phyloP scores from a whole-genome alignment of 2,113 vertebrate species.

The Melierax canorus region DNA sequence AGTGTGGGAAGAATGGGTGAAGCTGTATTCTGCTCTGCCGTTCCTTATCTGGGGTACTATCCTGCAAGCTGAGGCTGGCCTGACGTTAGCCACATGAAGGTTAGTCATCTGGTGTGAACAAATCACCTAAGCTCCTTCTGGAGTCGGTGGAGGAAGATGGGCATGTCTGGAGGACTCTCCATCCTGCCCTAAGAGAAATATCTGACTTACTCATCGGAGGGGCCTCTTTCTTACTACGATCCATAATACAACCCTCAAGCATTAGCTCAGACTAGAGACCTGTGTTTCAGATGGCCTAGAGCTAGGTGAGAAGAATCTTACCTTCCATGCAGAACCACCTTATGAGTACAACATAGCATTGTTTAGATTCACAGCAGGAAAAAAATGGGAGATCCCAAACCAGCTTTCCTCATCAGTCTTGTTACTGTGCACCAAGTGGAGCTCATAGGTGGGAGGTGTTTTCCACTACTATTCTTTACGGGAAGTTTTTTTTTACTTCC shows the following conservation, averaged over 20 bases:
- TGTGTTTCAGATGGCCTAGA: neutral
- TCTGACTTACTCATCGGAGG: neutral
- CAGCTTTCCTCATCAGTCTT: neutral
- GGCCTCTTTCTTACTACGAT: neutral
- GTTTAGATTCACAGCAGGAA: neutral
- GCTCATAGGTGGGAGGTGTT: neutral
- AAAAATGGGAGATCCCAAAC: neutral
- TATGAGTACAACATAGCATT: neutral
- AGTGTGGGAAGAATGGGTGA: neutral
- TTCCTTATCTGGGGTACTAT: neutral
- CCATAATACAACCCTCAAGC: neutral
- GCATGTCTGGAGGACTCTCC: neutral
- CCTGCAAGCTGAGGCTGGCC: neutral
- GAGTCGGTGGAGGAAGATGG: neutral
- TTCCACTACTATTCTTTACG: neutral
- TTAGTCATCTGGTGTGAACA: neutral
- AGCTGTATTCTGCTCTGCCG: neutral
- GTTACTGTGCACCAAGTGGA: neutral
- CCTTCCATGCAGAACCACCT: neutral
- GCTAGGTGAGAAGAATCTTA: neutral
- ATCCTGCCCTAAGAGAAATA: neutral
- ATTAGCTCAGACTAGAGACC: neutral
- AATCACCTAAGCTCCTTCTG: neutral
- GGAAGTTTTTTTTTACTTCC: neutral
- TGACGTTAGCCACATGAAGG: accelerated